Conservation (phyloP, 2,113 vertebrate genomes). For the Labeo catla region DNA sequence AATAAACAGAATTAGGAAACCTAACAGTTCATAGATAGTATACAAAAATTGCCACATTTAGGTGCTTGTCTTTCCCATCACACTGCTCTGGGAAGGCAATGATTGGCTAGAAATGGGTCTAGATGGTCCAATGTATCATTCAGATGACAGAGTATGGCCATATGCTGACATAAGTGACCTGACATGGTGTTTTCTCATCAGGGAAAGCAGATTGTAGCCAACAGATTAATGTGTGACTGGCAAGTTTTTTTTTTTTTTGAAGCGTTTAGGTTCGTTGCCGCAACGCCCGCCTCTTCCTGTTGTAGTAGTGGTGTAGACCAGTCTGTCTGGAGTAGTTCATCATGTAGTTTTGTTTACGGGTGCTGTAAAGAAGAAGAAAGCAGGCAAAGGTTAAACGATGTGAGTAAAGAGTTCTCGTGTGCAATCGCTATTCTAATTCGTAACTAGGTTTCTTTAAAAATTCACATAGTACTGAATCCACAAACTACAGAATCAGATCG, state of each 20-base stretch:
- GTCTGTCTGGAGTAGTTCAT: slow-evolving; percentile 99
- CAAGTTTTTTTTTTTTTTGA: slow-evolving; percentile 68
- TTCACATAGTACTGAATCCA: not conserved
- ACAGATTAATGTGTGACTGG: slow-evolving; percentile 65
- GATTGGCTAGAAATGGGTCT: slow-evolving; percentile 65
- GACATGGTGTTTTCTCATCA: slow-evolving; percentile 59
- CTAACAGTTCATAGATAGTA: slow-evolving; percentile 57
- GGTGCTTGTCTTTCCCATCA: slow-evolving; percentile 65
- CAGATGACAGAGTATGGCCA: slow-evolving; percentile 59
- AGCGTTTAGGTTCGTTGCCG: slow-evolving; percentile 83
- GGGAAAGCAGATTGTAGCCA: slow-evolving; percentile 61
- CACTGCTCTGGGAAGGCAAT: slow-evolving; percentile 62
- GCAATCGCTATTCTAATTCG: not conserved
- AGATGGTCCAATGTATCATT: slow-evolving; percentile 60
- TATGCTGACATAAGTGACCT: slow-evolving; percentile 70
- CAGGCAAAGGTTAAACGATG: slow-evolving; percentile 61
- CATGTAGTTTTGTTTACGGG: slow-evolving; percentile 99
- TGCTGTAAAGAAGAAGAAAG: slow-evolving; percentile 76
- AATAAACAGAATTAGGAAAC: slow-evolving; percentile 63
- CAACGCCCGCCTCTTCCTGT: slow-evolving; percentile 95
- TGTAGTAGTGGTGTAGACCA: slow-evolving; percentile 96
- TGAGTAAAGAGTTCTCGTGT: slow-evolving; percentile 27
- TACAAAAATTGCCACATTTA: slow-evolving; percentile 70
- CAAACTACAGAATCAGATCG: slow-evolving; percentile 65
- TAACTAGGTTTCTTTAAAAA: slow-evolving; percentile 2